Evolutionary conservation across 2,797 vertebrate species (phyloP).

Genomic region (Malacoraja senta): DNA sequence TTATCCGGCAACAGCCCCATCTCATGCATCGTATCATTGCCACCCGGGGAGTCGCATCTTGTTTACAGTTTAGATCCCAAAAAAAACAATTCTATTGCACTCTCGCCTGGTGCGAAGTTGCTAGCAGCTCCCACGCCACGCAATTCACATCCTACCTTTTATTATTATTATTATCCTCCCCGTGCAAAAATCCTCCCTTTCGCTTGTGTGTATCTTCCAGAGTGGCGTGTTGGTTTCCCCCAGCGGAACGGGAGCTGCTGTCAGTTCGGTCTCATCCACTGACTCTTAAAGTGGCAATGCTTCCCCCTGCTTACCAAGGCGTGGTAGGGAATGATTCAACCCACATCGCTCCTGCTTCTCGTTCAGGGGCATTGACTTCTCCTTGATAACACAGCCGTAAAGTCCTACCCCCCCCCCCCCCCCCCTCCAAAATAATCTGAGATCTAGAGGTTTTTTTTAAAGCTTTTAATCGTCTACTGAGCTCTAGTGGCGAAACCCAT

Average conservation of each 20-base stretch:
- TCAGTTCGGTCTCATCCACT: conserved; percentile 31
- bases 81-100: background rate
- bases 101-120: background rate
- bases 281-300: conserved; percentile 28
- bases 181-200: conserved; percentile 25
- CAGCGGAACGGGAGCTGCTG: conserved; percentile 16
- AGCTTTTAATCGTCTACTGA: background rate
- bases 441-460: too few species aligned
- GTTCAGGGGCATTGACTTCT: background rate
- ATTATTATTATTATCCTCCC: background rate
- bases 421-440: too few species aligned
- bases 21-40: background rate
- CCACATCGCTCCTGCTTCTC: background rate
- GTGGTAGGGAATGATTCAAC: background rate
- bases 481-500: too few species aligned
- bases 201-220: background rate
- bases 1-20: background rate
- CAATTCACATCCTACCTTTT: conserved; percentile 10
- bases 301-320: background rate
- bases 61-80: background rate
- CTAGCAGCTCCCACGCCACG: background rate
- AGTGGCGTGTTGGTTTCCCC: conserved; percentile 10
- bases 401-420: background rate
- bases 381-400: background rate
- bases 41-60: conserved; percentile 3